These are phyloP conservation scores for Melinopterus prodromus DNA, from an alignment of 2,888 invertebrate species.

Conservation along the genomic window DNA sequence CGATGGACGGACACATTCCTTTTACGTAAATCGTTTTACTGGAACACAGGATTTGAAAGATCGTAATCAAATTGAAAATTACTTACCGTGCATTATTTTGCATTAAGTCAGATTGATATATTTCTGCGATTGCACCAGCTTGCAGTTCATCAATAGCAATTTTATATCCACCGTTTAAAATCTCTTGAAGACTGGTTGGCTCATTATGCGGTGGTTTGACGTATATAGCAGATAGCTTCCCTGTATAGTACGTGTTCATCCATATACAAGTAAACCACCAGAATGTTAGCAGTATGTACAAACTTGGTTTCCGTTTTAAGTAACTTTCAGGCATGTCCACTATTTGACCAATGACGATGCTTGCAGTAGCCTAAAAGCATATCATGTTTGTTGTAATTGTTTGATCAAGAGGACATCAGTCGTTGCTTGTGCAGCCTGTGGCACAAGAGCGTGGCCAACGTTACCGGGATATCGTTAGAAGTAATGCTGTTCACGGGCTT, in stretches of 20 bases:
- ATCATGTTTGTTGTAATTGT: no score
- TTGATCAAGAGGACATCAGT: no score
- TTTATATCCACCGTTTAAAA: slow-evolving; percentile 42
- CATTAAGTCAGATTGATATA: background rate
- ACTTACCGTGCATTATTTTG: slow-evolving; percentile 12
- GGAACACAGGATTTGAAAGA: background rate
- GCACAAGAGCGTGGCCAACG: no score
- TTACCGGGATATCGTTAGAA: no score
- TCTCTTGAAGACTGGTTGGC: slow-evolving; percentile 40
- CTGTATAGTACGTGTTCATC: slow-evolving; percentile 43
- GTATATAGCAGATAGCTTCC: slow-evolving; percentile 44
- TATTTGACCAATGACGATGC: slow-evolving; percentile 42
- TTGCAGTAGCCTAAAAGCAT: no score
- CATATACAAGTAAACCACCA: slow-evolving; percentile 41
- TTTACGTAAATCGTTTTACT: slow-evolving; percentile 27
- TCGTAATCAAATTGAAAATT: no score
- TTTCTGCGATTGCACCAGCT: slow-evolving; percentile 6
- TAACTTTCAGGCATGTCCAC: slow-evolving; percentile 19
- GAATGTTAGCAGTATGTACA: slow-evolving; percentile 35
- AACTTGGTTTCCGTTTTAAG: background rate
- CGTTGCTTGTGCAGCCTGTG: no score
- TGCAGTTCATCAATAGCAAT: slow-evolving; percentile 38
- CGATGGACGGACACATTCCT: slow-evolving; percentile 37
- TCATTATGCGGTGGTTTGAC: slow-evolving; percentile 42
- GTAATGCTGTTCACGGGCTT: slow-evolving; percentile 27